A percentile compares a stretch with the other conserved stretches of the same genome.
Conservation (phyloP, 2,888 invertebrate species). For the Charanyca ferruginea region DNA sequence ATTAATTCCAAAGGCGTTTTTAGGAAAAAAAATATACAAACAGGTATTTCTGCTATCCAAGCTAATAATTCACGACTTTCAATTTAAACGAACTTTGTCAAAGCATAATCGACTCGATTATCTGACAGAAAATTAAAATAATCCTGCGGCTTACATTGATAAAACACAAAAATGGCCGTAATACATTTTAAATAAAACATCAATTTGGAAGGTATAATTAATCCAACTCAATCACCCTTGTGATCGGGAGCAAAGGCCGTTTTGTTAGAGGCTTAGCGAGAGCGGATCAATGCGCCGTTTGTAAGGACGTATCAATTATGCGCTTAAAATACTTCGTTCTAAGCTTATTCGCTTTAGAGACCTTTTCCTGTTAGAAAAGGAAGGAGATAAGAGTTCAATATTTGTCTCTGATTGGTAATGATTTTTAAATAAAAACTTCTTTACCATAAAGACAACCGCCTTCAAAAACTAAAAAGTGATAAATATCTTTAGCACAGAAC, state of each 20-base stretch:
- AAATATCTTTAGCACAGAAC: no score
- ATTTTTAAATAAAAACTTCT: no score
- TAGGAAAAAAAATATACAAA: not conserved
- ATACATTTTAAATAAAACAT: constrained; percentile 47
- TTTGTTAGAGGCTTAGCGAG: constrained; percentile 57
- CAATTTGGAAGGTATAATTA: constrained; percentile 58
- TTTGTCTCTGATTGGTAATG: constrained; percentile 7
- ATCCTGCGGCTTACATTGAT: constrained; percentile 2
- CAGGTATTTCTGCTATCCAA: not conserved
- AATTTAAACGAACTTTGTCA: not conserved
- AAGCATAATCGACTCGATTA: not conserved
- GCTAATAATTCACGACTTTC: not conserved
- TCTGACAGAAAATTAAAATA: constrained; percentile 6
- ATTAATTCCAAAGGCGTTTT: not conserved
- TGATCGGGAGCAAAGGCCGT: constrained; percentile 55
- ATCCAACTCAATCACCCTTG: constrained; percentile 59
- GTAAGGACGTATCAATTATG: constrained; percentile 62
- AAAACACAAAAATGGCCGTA: constrained; percentile 19
- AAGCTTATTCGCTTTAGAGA: constrained; percentile 49
- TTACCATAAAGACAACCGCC: no score
- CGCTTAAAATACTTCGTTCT: constrained; percentile 60
- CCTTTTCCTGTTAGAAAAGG: constrained; percentile 35
- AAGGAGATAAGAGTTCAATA: constrained; percentile 34
- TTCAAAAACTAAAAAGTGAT: no score
- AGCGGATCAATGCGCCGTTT: constrained; percentile 56